A percentile compares a stretch with the other conserved stretches of the same genome.
phyloP scores from a whole-genome alignment of 2,888 invertebrate genomes.

The Drosophila limbata region DNA sequence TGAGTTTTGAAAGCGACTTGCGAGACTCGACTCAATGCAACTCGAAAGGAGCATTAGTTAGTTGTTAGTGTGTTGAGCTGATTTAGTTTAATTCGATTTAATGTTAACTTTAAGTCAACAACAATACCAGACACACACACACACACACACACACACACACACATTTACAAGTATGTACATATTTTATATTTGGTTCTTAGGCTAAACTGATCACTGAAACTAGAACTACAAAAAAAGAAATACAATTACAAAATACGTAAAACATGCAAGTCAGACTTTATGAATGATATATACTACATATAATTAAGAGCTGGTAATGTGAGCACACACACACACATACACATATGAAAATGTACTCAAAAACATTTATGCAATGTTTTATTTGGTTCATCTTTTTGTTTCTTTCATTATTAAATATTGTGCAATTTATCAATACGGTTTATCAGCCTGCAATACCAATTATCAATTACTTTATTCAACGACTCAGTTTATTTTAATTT shows the following conservation, averaged over 20 bases:
- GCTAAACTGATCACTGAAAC: constrained; percentile 15
- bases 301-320: constrained; percentile 9
- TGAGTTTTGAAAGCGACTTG: constrained; percentile 31
- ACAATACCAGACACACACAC: constrained; percentile 18
- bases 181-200: constrained; percentile 45
- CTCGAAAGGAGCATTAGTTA: constrained; percentile 44
- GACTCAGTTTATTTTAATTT: constrained; percentile 54
- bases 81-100: constrained; percentile 75
- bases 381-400: constrained; percentile 20
- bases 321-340: constrained; percentile 23
- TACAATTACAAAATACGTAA: constrained; percentile 64
- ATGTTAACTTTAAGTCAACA: constrained; percentile 49
- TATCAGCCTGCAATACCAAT: constrained; percentile 25
- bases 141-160: constrained; percentile 9
- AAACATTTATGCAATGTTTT: constrained; percentile 31
- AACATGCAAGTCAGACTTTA: constrained; percentile 63
- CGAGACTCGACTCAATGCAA: constrained; percentile 22
- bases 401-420: constrained; percentile 41
- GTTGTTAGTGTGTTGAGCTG: constrained; percentile 70
- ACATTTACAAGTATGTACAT: constrained; percentile 44
- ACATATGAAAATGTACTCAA: constrained; percentile 52
- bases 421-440: constrained; percentile 54
- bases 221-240: constrained; percentile 30
- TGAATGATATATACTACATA: constrained; percentile 19
- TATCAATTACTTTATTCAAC: constrained; percentile 45